Percentiles rank a stretch among this genome's conserved stretches.
Conservation (phyloP, 2,113 vertebrate genomes). For the Tiliqua scincoides region DNA sequence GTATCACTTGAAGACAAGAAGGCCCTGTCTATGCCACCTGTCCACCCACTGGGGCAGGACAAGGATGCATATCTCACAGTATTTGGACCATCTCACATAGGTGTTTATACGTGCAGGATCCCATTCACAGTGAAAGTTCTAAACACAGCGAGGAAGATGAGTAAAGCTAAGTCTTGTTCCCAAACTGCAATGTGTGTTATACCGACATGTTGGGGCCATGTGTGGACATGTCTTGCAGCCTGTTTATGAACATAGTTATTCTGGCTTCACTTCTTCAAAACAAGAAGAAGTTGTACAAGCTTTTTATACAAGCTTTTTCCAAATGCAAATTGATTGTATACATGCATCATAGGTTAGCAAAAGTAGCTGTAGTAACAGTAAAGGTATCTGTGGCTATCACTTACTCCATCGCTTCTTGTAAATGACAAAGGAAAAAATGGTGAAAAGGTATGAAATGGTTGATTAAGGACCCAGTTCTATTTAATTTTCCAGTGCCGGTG, state of each 20-base stretch:
- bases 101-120: not conserved
- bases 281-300: no score
- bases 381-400: no score
- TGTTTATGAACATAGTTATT: not conserved
- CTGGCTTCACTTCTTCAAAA: not conserved
- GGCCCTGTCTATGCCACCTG: not conserved
- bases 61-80: not conserved
- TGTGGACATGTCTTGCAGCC: no score
- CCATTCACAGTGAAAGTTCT: not conserved
- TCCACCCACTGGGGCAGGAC: not conserved
- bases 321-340: not conserved
- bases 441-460: not conserved
- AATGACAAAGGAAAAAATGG: not conserved
- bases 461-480: no score
- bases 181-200: not conserved
- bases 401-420: not conserved
- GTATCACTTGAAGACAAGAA: not conserved
- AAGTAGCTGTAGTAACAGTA: no score
- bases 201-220: not conserved
- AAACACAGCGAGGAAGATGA: not conserved
- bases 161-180: not conserved
- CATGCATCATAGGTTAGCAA: not conserved
- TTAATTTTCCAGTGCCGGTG: no score
- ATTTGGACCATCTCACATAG: not conserved
- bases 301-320: not conserved